Base-by-base conservation (phyloP, 2,113 vertebrate species). In the Pygoscelis antarcticus region DNA sequence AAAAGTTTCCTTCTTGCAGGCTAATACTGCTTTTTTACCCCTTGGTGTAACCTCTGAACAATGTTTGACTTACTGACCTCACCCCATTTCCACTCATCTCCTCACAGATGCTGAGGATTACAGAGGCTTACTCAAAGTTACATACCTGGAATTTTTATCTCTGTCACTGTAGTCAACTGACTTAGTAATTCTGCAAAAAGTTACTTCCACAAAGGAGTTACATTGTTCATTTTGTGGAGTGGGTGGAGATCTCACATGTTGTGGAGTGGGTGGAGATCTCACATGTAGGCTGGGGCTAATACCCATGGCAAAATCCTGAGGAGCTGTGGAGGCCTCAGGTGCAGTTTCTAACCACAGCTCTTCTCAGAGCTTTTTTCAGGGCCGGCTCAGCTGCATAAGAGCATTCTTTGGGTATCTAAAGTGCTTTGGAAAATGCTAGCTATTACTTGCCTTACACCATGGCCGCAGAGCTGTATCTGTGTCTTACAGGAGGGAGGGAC, bases 341-440 rank as follows among this genome's bases (percentile, higher is more conserved):
- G 16, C 42, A 25, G 20, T 54, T 80, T 40, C 38, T 46, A 74
- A 74, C 27, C 42, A 49, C 2, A 1, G 10, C 11, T 62, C 32
- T 69, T 30, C 46, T 44, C 60, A 32, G 16, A 84, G 26, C 5
- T 47, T 25, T 57, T 15, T 44, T 11, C 1, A 1, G 13, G 16
- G 25, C 11, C 29, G 47, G 8, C 6, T 49, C 1, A 0, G 18
- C 42, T 38, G n/a, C 23, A 0, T 16, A 25, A 22, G 8, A 36
- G 30, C 26, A 42, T 34, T 71, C 25, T 19, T 36, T 42, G 38
- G 11, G 11, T 40, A 61, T 10, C 26, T 51, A 6, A 54, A 36
- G 22, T 16, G 30, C 46, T 47, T 27, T 77, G 42, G 58, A 25
- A 65, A 87, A 82, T 1, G 8, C 18, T 62, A 32, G 23, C 20